Base-by-base conservation (phyloP, 2,888 invertebrate genomes). In the Lampropteryx suffumata region DNA sequence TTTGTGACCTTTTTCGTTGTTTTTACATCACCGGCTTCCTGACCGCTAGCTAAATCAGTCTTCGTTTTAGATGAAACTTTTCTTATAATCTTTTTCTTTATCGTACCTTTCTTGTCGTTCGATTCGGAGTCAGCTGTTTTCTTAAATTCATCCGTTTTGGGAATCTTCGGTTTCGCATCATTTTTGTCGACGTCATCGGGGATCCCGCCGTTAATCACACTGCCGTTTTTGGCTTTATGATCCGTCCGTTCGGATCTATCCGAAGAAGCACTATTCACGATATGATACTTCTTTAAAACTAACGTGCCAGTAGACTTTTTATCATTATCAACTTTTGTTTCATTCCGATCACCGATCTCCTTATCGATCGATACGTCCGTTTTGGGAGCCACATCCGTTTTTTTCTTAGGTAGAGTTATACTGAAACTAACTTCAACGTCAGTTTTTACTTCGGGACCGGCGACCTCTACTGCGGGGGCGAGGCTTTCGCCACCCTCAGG, bases 11-110 rank as follows among this genome's bases (percentile, higher is more conserved):
- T 90, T 64, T 87, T 90, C 72, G 67, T 49, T 44, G 69, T 61
- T 72, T 84, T 87, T 45, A 62, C 50, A 36, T 86, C 85, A 57
- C 59, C 69, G 8, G 66, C 45, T 11, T 86, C 82, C 63, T 73
- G 71, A 57, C 62, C 71, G 62, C 48, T 75, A 48, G 61, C 75
- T 60, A 76, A 60, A 67, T 89, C 87, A 66, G 84, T 76, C 71
- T 90, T 90, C 43, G 89, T 77, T 73, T 90, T 89, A 6, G 88
- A 84, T 32, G 89, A 82, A 57, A 88, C 88, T 73, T 90, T 89
- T 59, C 75, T 82, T 14, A 89, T 78, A 26, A 89, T 78, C 70
- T 87, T 90, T 73, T 89, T 90, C 76, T 88, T 90, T 27, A 85
- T 69, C 5, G 83, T 82, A 12, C 74, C 76, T 69, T 89, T 90